A percentile compares a stretch with the other conserved stretches of the same genome.
Evolutionary conservation across 2,888 invertebrate species (phyloP).

Genomic region (Allygus modestus): DNA sequence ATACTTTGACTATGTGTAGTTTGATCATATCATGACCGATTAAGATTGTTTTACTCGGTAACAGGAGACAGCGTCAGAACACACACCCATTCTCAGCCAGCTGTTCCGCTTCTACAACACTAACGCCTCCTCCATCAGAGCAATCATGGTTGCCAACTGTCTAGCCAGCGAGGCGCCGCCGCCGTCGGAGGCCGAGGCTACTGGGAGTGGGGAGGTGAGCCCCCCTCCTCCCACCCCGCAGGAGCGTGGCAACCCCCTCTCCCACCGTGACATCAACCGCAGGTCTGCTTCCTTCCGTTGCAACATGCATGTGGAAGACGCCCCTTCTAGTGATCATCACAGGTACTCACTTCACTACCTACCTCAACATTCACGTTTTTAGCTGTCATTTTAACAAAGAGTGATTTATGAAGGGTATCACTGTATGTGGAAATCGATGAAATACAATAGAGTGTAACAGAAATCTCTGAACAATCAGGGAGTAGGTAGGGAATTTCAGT

Average conservation of each 20-base stretch:
- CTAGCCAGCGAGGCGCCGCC: constrained; percentile 72
- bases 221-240: constrained; percentile 63
- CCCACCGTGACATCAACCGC: constrained; percentile 76
- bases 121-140: constrained; percentile 88
- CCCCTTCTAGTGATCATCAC: constrained; percentile 43
- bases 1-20: no score
- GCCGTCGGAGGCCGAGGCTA: constrained; percentile 31
- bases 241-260: constrained; percentile 77
- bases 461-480: no score
- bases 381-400: no score
- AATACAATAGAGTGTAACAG: no score
- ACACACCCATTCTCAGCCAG: constrained; percentile 86
- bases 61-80: constrained; percentile 84
- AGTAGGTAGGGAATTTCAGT: no score
- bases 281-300: constrained; percentile 59
- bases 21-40: no score
- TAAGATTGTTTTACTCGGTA: no score
- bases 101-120: constrained; percentile 86
- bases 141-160: constrained; percentile 80
- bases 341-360: constrained; percentile 39
- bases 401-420: no score
- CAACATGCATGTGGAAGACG: constrained; percentile 60
- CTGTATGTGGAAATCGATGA: no score
- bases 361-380: no score
- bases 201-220: constrained; percentile 64